phyloP scores from a whole-genome alignment of 2,797 vertebrate genomes.

The Thamnophis elegans region DNA sequence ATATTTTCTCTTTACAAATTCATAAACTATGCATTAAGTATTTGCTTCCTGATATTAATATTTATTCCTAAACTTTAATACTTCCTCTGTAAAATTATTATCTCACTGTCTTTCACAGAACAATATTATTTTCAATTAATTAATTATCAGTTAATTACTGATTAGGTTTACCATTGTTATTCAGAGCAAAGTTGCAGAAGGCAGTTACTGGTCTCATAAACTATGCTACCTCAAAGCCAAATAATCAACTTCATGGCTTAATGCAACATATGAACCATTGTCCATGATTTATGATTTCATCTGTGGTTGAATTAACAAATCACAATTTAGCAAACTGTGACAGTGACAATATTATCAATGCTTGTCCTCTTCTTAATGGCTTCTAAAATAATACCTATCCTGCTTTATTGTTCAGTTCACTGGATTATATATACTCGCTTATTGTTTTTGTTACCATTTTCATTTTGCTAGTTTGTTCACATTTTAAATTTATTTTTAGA shows the following conservation, averaged over 20 bases:
- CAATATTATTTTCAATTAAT: neutral
- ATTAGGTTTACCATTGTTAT: conserved; percentile 7
- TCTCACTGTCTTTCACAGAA: neutral
- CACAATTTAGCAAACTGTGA: neutral
- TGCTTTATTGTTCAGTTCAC: neutral
- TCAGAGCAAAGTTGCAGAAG: neutral
- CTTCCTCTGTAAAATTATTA: neutral
- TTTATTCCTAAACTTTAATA: conserved; percentile 16
- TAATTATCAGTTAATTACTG: neutral
- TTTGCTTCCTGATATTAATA: conserved; percentile 26
- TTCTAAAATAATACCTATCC: neutral
- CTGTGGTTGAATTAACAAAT: neutral
- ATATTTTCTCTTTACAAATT: neutral
- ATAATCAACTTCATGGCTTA: neutral
- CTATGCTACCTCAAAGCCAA: neutral
- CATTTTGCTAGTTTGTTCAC: neutral
- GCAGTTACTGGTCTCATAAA: neutral
- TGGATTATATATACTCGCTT: neutral
- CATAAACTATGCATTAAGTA: conserved; percentile 21
- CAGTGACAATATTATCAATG: neutral
- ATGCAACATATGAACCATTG: neutral
- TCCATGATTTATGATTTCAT: neutral
- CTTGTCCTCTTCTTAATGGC: neutral
- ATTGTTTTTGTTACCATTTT: neutral
- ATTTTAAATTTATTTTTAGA: neutral